Evolutionary conservation across 2,797 vertebrate species (phyloP), one percentile per base, ranked within the genome.

Genomic region (Nothura maculosa): DNA sequence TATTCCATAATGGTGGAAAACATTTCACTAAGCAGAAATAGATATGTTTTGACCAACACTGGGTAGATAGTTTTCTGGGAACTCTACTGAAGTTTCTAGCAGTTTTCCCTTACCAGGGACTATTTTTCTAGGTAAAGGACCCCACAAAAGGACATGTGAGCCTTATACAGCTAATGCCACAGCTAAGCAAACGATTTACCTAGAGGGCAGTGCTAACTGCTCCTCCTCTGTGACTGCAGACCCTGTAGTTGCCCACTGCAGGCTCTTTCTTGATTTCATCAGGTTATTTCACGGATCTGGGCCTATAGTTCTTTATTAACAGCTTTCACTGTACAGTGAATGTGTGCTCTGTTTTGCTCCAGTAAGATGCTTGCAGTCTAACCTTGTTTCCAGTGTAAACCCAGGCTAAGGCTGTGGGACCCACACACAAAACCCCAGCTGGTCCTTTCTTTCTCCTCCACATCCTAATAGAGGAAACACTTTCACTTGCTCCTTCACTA

Each of bases 91-190:
- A 47, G 25, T 83, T 89, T 83, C 40, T 40, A 45, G 17, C 18
- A 57, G 9, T 63, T 78, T 27, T 21, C 67, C 21, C 5, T 22
- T 42, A 8, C 30, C 48, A 30, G n/a, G 8, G 75, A 28, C 12
- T 66, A 20, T 62, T 16, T 83, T 78, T 52, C 54, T 52, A 24
- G 66, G 32, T 19, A 80, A 42, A 63, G 22, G 2, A 4, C 57
- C 22, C 2, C 1, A 0, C 10, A 68, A 61, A 5, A 32, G 30
- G 70, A 64, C 6, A 0, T 28, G 6, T 0, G 3, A 47, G 61
- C 36, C 3, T 28, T 32, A 61, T 24, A 28, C 3, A 36, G 17
- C 1, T 80, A 45, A 18, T 0, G 3, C 12, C 43, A 25, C 17
- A 72, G 5, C 20, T 43, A 83, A 76, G 7, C 13, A 67, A 67